Evolutionary conservation across 2,797 vertebrate genomes (phyloP).

Genomic region (Poecilia picta): DNA sequence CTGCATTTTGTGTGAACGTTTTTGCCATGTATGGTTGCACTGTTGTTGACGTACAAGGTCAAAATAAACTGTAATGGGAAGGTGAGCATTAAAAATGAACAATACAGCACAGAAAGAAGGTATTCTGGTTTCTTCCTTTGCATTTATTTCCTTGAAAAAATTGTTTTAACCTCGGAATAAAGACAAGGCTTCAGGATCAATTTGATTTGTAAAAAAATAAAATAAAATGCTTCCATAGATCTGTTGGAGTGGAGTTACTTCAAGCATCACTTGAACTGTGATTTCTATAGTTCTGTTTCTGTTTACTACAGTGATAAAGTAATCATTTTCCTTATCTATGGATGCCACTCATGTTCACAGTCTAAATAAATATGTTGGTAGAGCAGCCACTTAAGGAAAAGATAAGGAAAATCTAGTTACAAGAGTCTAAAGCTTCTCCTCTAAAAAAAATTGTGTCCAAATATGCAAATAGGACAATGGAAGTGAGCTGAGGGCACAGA

Average conservation of each 20-base stretch:
- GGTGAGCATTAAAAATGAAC: neutral
- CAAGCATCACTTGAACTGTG: neutral
- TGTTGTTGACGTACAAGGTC: neutral
- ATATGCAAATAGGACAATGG: conserved; percentile 52
- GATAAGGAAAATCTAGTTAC: neutral
- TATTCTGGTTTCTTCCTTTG: neutral
- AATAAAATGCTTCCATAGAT: neutral
- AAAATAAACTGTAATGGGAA: neutral
- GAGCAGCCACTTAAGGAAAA: neutral
- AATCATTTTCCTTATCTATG: neutral
- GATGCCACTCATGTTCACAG: neutral
- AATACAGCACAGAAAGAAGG: neutral
- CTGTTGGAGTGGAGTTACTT: neutral
- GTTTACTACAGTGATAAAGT: neutral
- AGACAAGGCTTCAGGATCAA: neutral
- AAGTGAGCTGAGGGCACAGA: conserved; percentile 42
- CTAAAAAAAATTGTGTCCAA: neutral
- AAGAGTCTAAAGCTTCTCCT: neutral
- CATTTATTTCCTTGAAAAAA: neutral
- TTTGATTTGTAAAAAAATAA: neutral
- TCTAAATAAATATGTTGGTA: neutral
- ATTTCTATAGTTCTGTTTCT: neutral
- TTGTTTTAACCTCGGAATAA: neutral
- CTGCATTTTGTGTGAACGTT: neutral
- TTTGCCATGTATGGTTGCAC: neutral